These are phyloP conservation scores for Xanthorhoe spadicearia DNA, from an alignment of 2,888 invertebrate genomes.

Conservation along the genomic window DNA sequence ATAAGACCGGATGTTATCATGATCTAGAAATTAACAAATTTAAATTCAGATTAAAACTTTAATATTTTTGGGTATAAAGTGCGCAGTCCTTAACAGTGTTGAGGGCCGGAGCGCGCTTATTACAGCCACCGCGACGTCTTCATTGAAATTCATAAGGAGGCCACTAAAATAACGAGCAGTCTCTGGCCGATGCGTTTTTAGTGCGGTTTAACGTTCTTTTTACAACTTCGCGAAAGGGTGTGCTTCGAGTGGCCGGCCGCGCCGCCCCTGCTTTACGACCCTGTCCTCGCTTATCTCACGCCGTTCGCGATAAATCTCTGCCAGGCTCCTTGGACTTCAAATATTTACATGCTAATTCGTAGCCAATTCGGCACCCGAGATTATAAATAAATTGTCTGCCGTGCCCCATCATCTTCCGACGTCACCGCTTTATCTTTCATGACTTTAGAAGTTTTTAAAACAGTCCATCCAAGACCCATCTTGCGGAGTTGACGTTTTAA, in stretches of 20 bases:
- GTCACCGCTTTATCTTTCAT: conserved; percentile 78
- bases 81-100: conserved; percentile 57
- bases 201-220: conserved; percentile 84
- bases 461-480: conserved; percentile 51
- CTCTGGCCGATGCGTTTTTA: conserved; percentile 81
- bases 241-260: conserved; percentile 54
- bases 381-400: conserved; percentile 81
- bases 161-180: conserved; percentile 75
- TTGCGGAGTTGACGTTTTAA: conserved; percentile 70
- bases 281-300: conserved; percentile 77
- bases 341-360: conserved; percentile 85
- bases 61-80: conserved; percentile 42
- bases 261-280: conserved; percentile 76
- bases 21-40: conserved; percentile 37
- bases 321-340: conserved; percentile 81
- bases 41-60: conserved; percentile 38
- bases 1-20: conserved; percentile 8
- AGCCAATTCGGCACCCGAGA: conserved; percentile 81
- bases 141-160: conserved; percentile 83
- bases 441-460: conserved; percentile 77
- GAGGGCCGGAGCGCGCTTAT: conserved; percentile 59
- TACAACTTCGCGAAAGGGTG: conserved; percentile 83
- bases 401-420: conserved; percentile 70
- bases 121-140: conserved; percentile 66
- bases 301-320: conserved; percentile 81